These are phyloP conservation scores for Carettochelys insculpta DNA, from an alignment of 2,113 vertebrate genomes.

Conservation along the genomic window DNA sequence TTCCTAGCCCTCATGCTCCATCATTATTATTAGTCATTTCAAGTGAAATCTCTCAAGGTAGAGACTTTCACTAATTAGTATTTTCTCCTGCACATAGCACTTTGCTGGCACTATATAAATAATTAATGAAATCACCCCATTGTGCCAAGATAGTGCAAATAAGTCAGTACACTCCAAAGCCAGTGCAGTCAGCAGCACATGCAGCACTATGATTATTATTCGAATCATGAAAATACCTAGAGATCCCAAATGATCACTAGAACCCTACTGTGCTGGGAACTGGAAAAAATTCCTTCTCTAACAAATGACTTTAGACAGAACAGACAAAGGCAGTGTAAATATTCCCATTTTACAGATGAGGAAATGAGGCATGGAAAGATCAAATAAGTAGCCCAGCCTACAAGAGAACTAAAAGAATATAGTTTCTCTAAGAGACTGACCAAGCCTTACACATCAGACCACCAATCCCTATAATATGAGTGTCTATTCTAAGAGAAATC, in stretches of 20 bases:
- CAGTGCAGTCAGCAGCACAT: neutral
- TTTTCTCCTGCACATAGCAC: neutral
- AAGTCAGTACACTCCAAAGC: neutral
- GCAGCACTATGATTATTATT: neutral
- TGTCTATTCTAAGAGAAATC: neutral
- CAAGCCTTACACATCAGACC: neutral
- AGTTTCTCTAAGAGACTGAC: neutral
- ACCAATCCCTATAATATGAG: neutral
- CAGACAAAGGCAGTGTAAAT: neutral
- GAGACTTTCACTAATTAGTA: neutral
- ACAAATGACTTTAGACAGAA: neutral
- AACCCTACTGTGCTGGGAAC: neutral
- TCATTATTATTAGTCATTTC: neutral
- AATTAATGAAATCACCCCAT: neutral
- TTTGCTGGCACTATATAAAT: neutral
- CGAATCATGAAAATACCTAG: neutral
- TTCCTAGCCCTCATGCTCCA: neutral
- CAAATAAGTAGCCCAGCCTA: neutral
- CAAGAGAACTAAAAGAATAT: neutral
- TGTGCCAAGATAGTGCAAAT: neutral
- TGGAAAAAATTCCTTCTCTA: neutral
- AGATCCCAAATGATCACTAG: fast-evolving
- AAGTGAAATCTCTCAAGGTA: neutral
- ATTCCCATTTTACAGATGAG: neutral
- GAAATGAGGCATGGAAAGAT: neutral